Conservation (phyloP, 1,140 invertebrate species). For the Pinna nobilis region DNA sequence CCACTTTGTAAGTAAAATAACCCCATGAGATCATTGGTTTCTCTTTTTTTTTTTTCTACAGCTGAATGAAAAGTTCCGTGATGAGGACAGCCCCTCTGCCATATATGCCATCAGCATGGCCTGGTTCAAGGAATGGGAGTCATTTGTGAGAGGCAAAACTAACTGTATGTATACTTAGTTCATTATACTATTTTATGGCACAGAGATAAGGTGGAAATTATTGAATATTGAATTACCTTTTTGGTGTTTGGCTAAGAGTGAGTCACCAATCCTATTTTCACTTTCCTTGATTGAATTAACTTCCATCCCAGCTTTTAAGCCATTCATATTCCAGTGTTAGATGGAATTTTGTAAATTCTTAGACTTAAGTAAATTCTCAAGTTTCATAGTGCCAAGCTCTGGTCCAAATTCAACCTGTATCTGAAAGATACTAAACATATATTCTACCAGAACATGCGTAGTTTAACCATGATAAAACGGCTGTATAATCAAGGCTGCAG, state of each 20-base stretch:
- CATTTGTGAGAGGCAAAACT: slow-evolving; percentile 86
- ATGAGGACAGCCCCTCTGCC: slow-evolving; percentile 78
- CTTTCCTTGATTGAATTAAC: too few relatives aligned
- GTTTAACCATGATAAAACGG: too few relatives aligned
- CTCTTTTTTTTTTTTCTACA: slow-evolving; percentile 63
- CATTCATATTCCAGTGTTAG: too few relatives aligned
- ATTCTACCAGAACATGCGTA: too few relatives aligned
- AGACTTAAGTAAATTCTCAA: too few relatives aligned
- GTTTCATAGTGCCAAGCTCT: too few relatives aligned
- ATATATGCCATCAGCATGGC: slow-evolving; percentile 90
- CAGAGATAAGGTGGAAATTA: not conserved
- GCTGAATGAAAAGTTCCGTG: slow-evolving; percentile 81
- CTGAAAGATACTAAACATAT: too few relatives aligned
- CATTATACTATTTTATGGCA: not conserved
- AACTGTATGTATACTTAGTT: slow-evolving; percentile 60
- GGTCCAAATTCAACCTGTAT: too few relatives aligned
- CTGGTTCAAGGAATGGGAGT: slow-evolving; percentile 94
- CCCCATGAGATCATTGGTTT: not conserved
- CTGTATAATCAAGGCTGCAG: too few relatives aligned
- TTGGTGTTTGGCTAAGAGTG: not conserved
- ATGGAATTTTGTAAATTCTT: too few relatives aligned
- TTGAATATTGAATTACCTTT: not conserved
- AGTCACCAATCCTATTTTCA: not conserved
- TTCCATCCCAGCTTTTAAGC: too few relatives aligned
- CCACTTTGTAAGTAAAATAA: not conserved